A percentile compares a stretch with the other conserved stretches of the same genome.
Conservation (phyloP, 2,113 vertebrate genomes). For the Ginglymostoma cirratum region DNA sequence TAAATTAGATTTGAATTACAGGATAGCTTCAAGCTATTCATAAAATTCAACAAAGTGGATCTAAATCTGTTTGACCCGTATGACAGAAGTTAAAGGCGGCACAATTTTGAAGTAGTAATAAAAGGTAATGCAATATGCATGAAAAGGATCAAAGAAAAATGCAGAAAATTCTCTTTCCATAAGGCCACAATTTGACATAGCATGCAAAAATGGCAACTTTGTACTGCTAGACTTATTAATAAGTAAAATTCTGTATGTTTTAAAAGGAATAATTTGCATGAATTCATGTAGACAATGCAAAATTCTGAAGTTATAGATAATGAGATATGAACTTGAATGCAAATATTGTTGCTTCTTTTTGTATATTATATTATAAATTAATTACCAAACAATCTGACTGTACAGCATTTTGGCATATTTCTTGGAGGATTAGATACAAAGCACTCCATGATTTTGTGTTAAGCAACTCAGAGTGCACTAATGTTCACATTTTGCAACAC, state of each 20-base stretch:
- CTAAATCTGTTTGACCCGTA: neutral
- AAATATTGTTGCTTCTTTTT: conserved; percentile 4
- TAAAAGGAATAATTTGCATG: neutral
- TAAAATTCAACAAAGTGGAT: neutral
- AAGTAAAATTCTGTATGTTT: neutral
- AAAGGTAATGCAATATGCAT: neutral
- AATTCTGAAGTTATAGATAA: neutral
- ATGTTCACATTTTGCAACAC: neutral
- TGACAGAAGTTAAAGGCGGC: neutral
- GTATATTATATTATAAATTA: neutral
- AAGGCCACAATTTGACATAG: neutral
- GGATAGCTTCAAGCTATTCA: neutral
- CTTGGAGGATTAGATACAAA: neutral
- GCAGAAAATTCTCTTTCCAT: neutral
- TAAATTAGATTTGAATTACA: neutral
- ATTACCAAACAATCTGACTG: neutral
- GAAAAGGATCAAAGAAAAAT: neutral
- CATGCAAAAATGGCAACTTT: neutral
- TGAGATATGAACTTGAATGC: neutral
- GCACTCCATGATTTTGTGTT: neutral
- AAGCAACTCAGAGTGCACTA: neutral
- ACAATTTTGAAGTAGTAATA: neutral
- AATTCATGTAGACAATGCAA: neutral
- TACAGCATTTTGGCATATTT: neutral
- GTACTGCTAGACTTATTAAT: neutral